Conservation (phyloP, 2,888 invertebrate genomes). For the Arrhopalites spinosus region DNA sequence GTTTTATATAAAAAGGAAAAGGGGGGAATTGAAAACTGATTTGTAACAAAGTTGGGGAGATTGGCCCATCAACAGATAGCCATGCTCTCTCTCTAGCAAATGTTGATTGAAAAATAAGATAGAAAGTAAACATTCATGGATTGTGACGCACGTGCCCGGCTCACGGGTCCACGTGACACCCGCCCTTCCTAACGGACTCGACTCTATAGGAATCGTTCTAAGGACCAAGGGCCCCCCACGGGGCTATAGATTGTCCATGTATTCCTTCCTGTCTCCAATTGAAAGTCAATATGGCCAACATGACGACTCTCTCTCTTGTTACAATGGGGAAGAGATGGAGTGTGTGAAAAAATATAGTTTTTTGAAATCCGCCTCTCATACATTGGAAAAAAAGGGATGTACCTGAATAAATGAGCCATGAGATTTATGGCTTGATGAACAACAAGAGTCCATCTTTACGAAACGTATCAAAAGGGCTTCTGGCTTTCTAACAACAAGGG, state of each 20-base stretch:
- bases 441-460: no score
- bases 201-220: conserved; percentile 35
- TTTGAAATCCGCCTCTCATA: background rate
- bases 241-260: conserved; percentile 10
- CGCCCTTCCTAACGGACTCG: no score
- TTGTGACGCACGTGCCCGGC: conserved; percentile 43
- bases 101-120: conserved; percentile 34
- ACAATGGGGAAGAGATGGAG: background rate
- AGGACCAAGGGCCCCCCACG: conserved; percentile 44
- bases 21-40: background rate
- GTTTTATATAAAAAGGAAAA: background rate
- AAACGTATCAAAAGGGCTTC: no score
- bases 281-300: background rate
- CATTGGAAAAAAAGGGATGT: background rate
- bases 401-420: background rate
- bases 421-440: no score
- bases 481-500: no score
- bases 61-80: conserved; percentile 47
- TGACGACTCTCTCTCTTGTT: background rate
- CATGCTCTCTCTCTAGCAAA: background rate
- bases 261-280: background rate
- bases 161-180: conserved; percentile 39
- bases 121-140: conserved; percentile 54
- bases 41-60: conserved; percentile 24
- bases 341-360: background rate